Percentiles rank a stretch among this genome's conserved stretches.
phyloP scores from a whole-genome alignment of 1,140 invertebrate genomes.

The Gryllus bimaculatus region DNA sequence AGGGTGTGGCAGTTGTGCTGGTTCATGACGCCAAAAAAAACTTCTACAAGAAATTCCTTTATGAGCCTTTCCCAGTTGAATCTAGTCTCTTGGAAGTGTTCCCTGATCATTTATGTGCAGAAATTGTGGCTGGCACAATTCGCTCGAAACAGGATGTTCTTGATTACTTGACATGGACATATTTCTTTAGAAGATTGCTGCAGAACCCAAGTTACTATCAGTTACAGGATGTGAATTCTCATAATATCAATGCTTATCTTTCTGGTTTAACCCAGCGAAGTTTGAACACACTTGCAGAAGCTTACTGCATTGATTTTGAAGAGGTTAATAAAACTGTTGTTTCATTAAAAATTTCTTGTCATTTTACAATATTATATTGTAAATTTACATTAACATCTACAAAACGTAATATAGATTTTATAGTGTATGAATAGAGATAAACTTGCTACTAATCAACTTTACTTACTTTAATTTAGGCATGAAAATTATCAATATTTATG shows the following conservation, averaged over 20 bases:
- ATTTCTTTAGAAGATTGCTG: slow-evolving; percentile 87
- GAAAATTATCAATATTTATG: too few relatives aligned
- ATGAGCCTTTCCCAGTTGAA: slow-evolving; percentile 98
- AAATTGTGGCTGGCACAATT: slow-evolving; percentile 91
- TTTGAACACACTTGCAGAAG: slow-evolving; percentile 56
- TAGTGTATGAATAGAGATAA: too few relatives aligned
- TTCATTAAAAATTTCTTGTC: not conserved
- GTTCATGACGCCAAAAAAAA: slow-evolving; percentile 98
- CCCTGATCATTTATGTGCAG: slow-evolving; percentile 96
- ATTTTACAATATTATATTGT: not conserved
- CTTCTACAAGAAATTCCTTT: slow-evolving; percentile 98
- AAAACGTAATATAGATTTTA: too few relatives aligned
- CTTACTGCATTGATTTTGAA: slow-evolving; percentile 61
- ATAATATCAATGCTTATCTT: slow-evolving; percentile 50
- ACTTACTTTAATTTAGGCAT: too few relatives aligned
- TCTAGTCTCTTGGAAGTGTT: slow-evolving; percentile 85
- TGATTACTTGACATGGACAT: slow-evolving; percentile 98
- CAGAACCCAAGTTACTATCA: slow-evolving; percentile 93
- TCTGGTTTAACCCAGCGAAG: slow-evolving; percentile 69
- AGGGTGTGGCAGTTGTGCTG: slow-evolving; percentile 88
- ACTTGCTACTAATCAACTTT: too few relatives aligned
- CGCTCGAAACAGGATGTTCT: slow-evolving; percentile 85
- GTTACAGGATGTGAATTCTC: slow-evolving; percentile 63
- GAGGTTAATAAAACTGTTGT: slow-evolving; percentile 33
- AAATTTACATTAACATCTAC: too few relatives aligned